phyloP scores from a whole-genome alignment of 2,888 invertebrate species.

The Paralinhomoeus sp. region DNA sequence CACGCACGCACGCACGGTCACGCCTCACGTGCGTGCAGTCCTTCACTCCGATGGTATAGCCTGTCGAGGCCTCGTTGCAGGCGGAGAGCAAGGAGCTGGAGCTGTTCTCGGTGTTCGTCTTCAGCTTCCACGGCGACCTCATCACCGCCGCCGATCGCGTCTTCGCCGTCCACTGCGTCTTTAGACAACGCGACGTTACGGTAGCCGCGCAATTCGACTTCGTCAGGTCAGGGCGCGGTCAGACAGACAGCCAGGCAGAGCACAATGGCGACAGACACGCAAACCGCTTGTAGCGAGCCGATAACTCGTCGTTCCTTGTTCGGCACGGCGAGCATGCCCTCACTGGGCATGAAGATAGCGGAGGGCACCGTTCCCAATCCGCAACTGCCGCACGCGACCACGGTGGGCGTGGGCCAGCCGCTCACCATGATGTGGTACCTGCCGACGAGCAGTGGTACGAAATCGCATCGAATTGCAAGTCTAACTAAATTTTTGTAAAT shows the following conservation, averaged over 20 bases:
- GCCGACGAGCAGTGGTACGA: neutral
- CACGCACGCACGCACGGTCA: no score
- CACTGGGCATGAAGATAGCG: slow-evolving; percentile 1
- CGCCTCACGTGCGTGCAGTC: no score
- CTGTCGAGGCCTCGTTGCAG: neutral
- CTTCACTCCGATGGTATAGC: no score
- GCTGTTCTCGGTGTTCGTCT: slow-evolving; percentile 3
- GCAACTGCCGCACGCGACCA: neutral
- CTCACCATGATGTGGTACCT: slow-evolving; percentile 1
- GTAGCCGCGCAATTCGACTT: slow-evolving; percentile 1
- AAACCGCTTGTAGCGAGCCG: neutral
- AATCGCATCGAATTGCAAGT: no score
- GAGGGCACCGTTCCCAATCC: neutral
- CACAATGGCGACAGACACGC: no score
- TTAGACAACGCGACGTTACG: slow-evolving; percentile 2
- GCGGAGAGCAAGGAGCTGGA: slow-evolving; percentile 1
- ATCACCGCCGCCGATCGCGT: slow-evolving; percentile 3
- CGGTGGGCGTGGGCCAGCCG: slow-evolving; percentile 3
- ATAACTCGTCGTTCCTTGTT: neutral
- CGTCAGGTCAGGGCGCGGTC: no score
- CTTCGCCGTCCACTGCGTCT: slow-evolving; percentile 5
- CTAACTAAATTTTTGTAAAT: no score
- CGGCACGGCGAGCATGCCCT: slow-evolving; percentile 1
- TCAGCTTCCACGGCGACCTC: slow-evolving; percentile 3
- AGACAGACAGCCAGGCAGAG: no score